Conservation (phyloP, 2,888 invertebrate species). For the Pedicia rivosa region DNA sequence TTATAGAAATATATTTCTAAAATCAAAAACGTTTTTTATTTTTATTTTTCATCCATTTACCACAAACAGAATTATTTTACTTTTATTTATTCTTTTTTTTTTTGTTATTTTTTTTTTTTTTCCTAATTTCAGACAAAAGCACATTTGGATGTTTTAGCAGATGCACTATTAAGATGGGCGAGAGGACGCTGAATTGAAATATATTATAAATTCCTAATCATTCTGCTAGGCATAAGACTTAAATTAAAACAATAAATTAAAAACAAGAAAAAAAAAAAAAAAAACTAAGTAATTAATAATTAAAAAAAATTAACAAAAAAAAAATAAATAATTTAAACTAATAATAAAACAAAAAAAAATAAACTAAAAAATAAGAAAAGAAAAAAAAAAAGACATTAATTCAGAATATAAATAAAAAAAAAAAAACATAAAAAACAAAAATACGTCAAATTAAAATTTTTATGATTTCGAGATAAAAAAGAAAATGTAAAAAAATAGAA, state of each 20-base stretch:
- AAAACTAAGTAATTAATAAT: constrained; percentile 10
- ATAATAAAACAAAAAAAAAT: constrained; percentile 2
- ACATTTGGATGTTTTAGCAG: constrained; percentile 85
- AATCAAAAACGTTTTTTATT: too few relatives aligned
- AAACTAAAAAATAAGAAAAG: neutral
- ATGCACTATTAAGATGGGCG: constrained; percentile 86
- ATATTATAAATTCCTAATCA: too few relatives aligned
- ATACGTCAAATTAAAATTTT: too few relatives aligned
- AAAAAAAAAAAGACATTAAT: constrained; percentile 7
- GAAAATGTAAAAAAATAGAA: too few relatives aligned
- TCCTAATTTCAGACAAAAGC: constrained; percentile 72
- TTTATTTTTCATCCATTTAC: too few relatives aligned
- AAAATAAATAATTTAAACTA: constrained; percentile 1
- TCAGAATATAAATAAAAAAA: neutral
- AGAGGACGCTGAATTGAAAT: constrained; percentile 79
- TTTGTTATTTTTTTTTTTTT: constrained; percentile 6
- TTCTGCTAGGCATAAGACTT: too few relatives aligned
- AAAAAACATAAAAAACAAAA: neutral
- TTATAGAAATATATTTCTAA: too few relatives aligned
- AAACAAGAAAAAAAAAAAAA: constrained; percentile 11
- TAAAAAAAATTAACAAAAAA: constrained; percentile 13
- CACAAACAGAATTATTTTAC: too few relatives aligned
- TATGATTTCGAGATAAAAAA: too few relatives aligned
- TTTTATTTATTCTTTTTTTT: too few relatives aligned
- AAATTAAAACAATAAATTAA: neutral